Base-by-base conservation (phyloP, 2,888 invertebrate genomes). In the Leucoptera coffeella region DNA sequence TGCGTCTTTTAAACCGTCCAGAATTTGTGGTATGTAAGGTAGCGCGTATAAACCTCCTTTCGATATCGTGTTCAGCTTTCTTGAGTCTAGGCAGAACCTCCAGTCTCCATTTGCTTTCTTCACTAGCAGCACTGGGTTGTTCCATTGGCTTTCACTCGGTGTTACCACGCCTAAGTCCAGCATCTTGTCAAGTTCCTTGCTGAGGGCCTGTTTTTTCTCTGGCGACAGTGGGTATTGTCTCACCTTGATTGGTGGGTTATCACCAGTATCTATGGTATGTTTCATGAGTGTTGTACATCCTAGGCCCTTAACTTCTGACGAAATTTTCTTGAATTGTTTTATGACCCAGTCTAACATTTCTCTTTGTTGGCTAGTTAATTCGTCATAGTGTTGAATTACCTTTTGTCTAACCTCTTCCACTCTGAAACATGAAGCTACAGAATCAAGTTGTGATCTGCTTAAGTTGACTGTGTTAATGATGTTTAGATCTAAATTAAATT, bases 1-100 rank as follows among this genome's bases (percentile, higher is more conserved):
- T 8, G 41, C 40, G 22, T 43, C 38, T 1, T 32, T 22, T 2
- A 42, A 21, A 14, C 41, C 41, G 12, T 42, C 41, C 6, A 43
- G 21, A 14, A 42, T 42, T 25, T 41, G 39, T 2, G 38, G 32
- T 0, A 43, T 24, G 26, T 37, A 38, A 3, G 38, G 38, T 3
- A 38, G 23, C 15, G 20, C 33, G 10, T 39, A 30, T 2, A 30
- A 26, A 22, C 36, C 35, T 12, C 27, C 26, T 13, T 30, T 30
- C 3, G 38, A 36, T 1, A 37, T 29, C 2, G 32, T 17, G 13
- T 38, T 37, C 3, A 37, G 15, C 27, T 37, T 33, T 1, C 38
- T 11, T n/a, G 32, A 32, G 13, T 38, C 38, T 1, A 38, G 22
- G 26, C 36, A 37, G 13, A 37, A 36, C 2, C n/a, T n/a, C n/a